Conservation (phyloP, 2,113 vertebrate genomes). For the Ascaphus truei region DNA sequence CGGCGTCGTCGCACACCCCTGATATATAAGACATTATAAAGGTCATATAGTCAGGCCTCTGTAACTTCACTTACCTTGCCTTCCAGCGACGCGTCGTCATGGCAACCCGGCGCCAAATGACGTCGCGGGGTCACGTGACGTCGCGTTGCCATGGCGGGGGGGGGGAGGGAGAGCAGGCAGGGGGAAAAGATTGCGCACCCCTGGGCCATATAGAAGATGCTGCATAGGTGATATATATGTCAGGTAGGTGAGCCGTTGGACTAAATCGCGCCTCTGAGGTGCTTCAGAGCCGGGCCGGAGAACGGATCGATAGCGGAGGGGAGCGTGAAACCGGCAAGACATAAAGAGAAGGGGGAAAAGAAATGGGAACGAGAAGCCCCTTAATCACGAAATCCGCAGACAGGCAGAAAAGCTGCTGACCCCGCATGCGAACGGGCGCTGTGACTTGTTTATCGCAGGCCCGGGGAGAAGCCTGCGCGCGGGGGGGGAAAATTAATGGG, state of each 20-base stretch:
- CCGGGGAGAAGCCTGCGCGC: background rate
- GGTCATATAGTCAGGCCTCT: too few species aligned
- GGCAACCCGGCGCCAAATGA: too few species aligned
- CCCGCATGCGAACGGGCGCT: background rate
- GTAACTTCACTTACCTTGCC: too few species aligned
- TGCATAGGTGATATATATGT: background rate
- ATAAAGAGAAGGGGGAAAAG: background rate
- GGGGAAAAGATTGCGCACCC: too few species aligned
- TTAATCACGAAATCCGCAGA: background rate
- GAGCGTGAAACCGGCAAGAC: background rate
- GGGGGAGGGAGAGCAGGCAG: too few species aligned
- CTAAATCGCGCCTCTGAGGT: background rate
- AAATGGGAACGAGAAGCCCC: too few species aligned
- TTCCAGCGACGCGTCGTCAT: too few species aligned
- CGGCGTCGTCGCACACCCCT: too few species aligned
- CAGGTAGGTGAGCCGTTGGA: background rate
- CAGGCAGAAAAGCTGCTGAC: conserved; percentile 26
- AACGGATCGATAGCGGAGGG: background rate
- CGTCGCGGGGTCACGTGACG: too few species aligned
- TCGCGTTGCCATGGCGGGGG: too few species aligned
- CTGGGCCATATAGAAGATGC: background rate
- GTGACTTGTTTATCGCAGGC: conserved; percentile 19
- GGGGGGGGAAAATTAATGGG: background rate
- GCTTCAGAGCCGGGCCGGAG: background rate
- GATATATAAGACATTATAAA: too few species aligned